Evolutionary conservation across 2,113 vertebrate genomes (phyloP), one percentile per base, ranked within the genome.

Genomic region (Lepus timidus): DNA sequence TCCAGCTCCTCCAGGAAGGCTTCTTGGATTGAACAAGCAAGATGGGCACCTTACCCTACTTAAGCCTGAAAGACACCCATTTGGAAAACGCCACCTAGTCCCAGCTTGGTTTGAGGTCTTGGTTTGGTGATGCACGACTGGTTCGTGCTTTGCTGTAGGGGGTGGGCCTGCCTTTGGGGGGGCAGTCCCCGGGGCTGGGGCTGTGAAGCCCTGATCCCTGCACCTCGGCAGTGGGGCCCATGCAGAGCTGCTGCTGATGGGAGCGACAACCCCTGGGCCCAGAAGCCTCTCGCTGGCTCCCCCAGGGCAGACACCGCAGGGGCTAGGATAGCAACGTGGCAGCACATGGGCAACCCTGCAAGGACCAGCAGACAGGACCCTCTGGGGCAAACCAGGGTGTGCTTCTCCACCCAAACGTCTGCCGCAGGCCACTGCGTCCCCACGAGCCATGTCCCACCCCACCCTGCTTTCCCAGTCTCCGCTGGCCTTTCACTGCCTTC

Each of bases 11-110:
- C 81, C 75, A 62, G 29, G 73, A 89, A 89, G 70, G 0, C 58
- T 83, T 78, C 55, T 44, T n/a, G 49, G 51, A 51, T 10, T 55
- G 29, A 52, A 44, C 10, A 27, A 81, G 17, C 3, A 27, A 44
- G 55, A 51, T 1, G 1, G 2, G 19, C 5, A 2, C 49, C 51
- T 51, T 6, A 29, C 29, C 31, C 61, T 20, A 62, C 4, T 8
- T 29, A 67, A 0, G 9, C 1, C 16, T 8, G 13, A 79, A 51
- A 8, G 13, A 9, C 7, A 8, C 2, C 2, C 10, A n/a, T 5
- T 1, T n/a, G 58, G 39, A 36, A 55, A 8, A 23, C 61, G 62
- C 68, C 12, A 27, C 71, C 36, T 16, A 13, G 52, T 71, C 29
- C 36, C 49, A 58, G 70, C 10, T 0, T 17, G 20, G 71, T 9